phyloP scores from a whole-genome alignment of 2,888 invertebrate genomes.

The Bellardia bayeri region DNA sequence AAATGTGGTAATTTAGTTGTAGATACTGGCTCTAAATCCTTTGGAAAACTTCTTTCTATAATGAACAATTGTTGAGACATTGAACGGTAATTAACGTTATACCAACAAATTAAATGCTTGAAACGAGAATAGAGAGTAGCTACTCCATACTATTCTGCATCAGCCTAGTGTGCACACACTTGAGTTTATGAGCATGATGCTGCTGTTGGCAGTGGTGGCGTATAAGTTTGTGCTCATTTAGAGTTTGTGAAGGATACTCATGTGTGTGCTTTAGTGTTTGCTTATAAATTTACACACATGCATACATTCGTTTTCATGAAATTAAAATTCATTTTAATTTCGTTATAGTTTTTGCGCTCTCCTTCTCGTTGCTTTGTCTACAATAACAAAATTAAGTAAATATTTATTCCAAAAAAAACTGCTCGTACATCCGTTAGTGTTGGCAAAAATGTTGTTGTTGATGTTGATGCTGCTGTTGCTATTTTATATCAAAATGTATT shows the following conservation, averaged over 20 bases:
- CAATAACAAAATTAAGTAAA: constrained; percentile 56
- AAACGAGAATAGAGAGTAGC: too few relatives aligned
- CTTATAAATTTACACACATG: constrained; percentile 2
- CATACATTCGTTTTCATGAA: constrained; percentile 17
- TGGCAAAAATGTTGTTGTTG: constrained; percentile 39
- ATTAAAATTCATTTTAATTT: constrained; percentile 51
- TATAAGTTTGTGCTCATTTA: neutral
- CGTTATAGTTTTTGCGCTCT: constrained; percentile 20
- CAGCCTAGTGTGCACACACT: too few relatives aligned
- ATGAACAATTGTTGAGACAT: too few relatives aligned
- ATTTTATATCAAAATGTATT: constrained; percentile 40
- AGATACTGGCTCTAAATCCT: too few relatives aligned
- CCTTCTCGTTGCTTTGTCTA: constrained; percentile 19
- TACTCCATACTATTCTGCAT: too few relatives aligned
- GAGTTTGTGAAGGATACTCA: neutral
- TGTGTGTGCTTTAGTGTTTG: neutral
- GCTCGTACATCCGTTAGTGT: constrained; percentile 47
- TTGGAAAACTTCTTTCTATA: too few relatives aligned
- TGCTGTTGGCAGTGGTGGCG: neutral
- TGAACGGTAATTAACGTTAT: too few relatives aligned
- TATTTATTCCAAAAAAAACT: constrained; percentile 53
- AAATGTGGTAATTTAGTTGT: too few relatives aligned
- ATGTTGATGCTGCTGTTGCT: constrained; percentile 34
- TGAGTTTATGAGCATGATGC: too few relatives aligned
- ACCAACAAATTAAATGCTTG: too few relatives aligned